Evolutionary conservation across 2,797 vertebrate genomes (phyloP).

Genomic region (Sparidentex hasta): DNA sequence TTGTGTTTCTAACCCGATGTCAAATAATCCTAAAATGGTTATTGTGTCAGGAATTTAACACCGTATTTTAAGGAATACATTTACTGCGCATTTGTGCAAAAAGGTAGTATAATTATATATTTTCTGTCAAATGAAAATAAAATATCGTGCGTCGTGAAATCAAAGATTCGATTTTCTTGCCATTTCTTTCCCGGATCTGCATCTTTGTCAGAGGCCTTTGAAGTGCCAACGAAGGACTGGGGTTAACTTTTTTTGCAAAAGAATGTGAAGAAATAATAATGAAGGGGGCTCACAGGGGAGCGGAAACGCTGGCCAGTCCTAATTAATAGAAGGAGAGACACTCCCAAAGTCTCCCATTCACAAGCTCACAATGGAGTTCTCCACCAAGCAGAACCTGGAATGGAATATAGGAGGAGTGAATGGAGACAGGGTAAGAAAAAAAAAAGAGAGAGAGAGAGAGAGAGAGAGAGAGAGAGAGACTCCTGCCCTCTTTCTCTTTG

Average conservation of each 20-base stretch:
- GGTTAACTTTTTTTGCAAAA: constrained; percentile 78
- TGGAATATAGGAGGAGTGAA: constrained; percentile 87
- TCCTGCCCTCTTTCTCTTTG: constrained; percentile 69
- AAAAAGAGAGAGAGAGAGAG: constrained; percentile 24
- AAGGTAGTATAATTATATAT: too few species aligned
- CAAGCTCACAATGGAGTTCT: constrained; percentile 88
- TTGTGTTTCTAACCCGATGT: neutral
- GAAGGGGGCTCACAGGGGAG: constrained; percentile 84
- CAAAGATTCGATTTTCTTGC: constrained; percentile 57
- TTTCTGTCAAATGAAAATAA: too few species aligned
- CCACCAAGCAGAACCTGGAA: constrained; percentile 90
- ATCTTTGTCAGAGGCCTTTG: constrained; percentile 78
- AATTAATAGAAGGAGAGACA: constrained; percentile 90
- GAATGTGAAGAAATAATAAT: constrained; percentile 87
- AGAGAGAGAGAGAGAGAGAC: constrained; percentile 37
- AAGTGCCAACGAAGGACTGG: constrained; percentile 80
- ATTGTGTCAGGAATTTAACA: neutral
- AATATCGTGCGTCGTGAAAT: constrained; percentile 15
- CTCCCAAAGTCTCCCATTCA: constrained; percentile 90
- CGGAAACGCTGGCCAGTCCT: constrained; percentile 87
- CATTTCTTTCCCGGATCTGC: constrained; percentile 15
- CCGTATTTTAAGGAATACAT: neutral
- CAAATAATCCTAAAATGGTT: neutral
- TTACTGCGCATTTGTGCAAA: neutral
- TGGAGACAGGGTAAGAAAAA: constrained; percentile 66